These are phyloP conservation scores for Zophobas atratus DNA, from an alignment of 1,140 invertebrate species.

Conservation along the genomic window DNA sequence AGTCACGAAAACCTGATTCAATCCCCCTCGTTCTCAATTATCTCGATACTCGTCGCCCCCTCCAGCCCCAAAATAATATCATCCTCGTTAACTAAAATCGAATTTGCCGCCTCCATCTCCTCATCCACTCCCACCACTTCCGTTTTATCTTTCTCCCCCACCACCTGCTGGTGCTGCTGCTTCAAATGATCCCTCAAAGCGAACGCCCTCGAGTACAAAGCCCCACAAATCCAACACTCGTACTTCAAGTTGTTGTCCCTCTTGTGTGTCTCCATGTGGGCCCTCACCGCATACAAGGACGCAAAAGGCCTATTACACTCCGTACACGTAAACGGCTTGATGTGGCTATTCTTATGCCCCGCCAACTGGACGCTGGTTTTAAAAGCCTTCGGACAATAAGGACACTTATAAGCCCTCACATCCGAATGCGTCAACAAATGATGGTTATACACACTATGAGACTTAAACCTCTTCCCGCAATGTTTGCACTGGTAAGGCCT, in stretches of 20 bases:
- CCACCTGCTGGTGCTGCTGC: slow-evolving; percentile 70
- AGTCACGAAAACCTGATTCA: neutral
- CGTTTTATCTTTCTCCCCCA: slow-evolving; percentile 51
- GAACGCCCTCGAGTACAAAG: slow-evolving; percentile 80
- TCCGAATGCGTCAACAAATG: slow-evolving; percentile 81
- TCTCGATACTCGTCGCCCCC: slow-evolving; percentile 24
- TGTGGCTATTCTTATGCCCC: slow-evolving; percentile 84
- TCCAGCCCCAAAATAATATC: slow-evolving; percentile 46
- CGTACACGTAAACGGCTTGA: slow-evolving; percentile 81
- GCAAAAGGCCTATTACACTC: slow-evolving; percentile 83
- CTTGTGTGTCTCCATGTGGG: slow-evolving; percentile 80
- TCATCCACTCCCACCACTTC: slow-evolving; percentile 45
- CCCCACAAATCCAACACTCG: slow-evolving; percentile 80
- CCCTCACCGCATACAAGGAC: slow-evolving; percentile 79
- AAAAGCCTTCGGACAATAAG: slow-evolving; percentile 82
- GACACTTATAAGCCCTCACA: slow-evolving; percentile 79
- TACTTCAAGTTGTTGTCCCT: slow-evolving; percentile 81
- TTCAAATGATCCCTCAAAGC: slow-evolving; percentile 81
- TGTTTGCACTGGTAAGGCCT: slow-evolving; percentile 80
- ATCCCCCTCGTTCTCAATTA: slow-evolving; percentile 19
- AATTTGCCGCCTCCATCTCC: slow-evolving; percentile 47
- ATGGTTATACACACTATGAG: slow-evolving; percentile 82
- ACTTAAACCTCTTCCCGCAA: slow-evolving; percentile 83
- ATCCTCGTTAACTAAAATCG: slow-evolving; percentile 45
- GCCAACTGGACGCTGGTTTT: slow-evolving; percentile 83